Evolutionary conservation across 2,888 invertebrate species (phyloP).

Genomic region (Drosophila algonquin): DNA sequence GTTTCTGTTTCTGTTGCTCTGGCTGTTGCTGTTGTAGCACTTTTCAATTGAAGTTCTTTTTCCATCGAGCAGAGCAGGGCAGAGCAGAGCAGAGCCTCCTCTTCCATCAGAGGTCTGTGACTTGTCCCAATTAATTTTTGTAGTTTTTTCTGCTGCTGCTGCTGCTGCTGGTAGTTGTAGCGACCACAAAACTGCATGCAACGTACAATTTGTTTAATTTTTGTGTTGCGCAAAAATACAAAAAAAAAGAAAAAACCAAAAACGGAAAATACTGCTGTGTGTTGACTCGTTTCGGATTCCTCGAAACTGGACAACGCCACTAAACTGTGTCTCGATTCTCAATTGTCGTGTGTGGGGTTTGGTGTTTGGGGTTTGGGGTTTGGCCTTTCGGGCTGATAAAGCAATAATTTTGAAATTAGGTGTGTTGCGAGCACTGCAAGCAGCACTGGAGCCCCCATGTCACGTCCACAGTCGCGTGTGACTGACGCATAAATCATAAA

Average conservation of each 20-base stretch:
- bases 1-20: constrained; percentile 14
- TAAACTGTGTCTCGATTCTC: constrained; percentile 16
- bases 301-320: constrained; percentile 57
- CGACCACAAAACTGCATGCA: constrained; percentile 66
- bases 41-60: constrained; percentile 45
- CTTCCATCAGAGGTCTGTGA: constrained; percentile 63
- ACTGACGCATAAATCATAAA: constrained; percentile 73
- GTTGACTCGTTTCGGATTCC: constrained; percentile 48
- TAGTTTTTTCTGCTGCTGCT: constrained; percentile 36
- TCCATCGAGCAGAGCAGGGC: constrained; percentile 15
- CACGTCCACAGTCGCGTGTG: constrained; percentile 66
- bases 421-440: background rate
- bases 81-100: background rate
- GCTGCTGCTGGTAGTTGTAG: constrained; percentile 4
- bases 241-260: background rate
- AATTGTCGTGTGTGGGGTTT: background rate
- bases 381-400: constrained; percentile 44
- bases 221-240: constrained; percentile 61
- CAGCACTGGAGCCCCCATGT: background rate
- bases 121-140: constrained; percentile 69
- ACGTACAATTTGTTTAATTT: constrained; percentile 55
- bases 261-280: constrained; percentile 20
- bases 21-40: constrained; percentile 23
- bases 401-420: constrained; percentile 45
- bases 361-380: constrained; percentile 36